A percentile compares a stretch with the other conserved stretches of the same genome.
These are phyloP conservation scores for Eremobia ochroleuca DNA, from an alignment of 2,888 invertebrate species.

Conservation along the genomic window DNA sequence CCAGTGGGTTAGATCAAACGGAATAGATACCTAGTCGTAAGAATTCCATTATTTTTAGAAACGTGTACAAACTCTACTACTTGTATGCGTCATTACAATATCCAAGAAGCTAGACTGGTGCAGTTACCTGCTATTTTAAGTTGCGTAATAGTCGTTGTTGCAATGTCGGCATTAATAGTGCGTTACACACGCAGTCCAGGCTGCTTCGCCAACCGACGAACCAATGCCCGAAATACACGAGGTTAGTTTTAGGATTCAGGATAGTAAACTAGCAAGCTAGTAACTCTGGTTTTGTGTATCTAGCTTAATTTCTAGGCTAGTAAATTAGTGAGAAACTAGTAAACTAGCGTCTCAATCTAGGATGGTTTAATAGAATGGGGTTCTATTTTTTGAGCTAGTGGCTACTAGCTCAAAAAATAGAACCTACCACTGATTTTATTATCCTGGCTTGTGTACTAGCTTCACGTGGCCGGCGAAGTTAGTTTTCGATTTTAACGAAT, in stretches of 20 bases:
- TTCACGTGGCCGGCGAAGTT: not conserved
- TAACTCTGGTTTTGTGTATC: no score
- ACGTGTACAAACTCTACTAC: not conserved
- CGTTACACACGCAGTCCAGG: conserved; percentile 13
- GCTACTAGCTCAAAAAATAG: no score
- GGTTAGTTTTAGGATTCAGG: no score
- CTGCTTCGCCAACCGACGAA: conserved; percentile 45
- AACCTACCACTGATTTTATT: not conserved
- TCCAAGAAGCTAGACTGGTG: not conserved
- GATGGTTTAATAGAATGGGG: not conserved
- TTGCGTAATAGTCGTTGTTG: not conserved
- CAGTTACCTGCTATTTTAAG: not conserved
- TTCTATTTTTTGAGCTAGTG: not conserved
- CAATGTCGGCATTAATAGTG: not conserved
- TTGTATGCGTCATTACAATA: not conserved
- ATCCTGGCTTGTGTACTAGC: not conserved
- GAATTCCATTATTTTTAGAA: not conserved
- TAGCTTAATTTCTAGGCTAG: no score
- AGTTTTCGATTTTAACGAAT: not conserved
- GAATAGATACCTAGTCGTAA: not conserved
- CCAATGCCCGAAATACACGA: not conserved
- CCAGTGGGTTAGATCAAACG: not conserved
- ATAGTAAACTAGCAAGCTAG: no score
- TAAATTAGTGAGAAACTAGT: no score
- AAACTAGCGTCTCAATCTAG: no score